phyloP scores from a whole-genome alignment of 2,113 vertebrate species.

The Seriola rivoliana region DNA sequence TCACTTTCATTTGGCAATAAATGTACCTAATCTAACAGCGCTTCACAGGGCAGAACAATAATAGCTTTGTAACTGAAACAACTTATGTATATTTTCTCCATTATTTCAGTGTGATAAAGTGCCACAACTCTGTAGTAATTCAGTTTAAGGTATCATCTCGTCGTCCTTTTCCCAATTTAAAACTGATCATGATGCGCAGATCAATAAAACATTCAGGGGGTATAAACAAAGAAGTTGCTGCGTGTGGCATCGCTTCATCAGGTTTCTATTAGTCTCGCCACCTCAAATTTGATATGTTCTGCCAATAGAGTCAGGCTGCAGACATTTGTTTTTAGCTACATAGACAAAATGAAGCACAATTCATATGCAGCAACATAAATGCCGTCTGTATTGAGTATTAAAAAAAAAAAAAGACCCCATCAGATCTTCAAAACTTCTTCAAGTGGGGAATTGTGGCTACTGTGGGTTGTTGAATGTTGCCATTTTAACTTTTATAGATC shows the following conservation, averaged over 20 bases:
- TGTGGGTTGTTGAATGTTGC: too few relatives aligned
- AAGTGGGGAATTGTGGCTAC: neutral
- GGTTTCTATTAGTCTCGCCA: slow-evolving; percentile 57
- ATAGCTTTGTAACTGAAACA: neutral
- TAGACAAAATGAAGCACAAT: neutral
- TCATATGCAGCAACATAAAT: neutral
- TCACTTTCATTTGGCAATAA: slow-evolving; percentile 26
- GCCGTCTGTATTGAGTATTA: neutral
- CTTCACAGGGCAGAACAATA: slow-evolving; percentile 3
- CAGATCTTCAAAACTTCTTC: neutral
- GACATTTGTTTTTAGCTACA: slow-evolving; percentile 8
- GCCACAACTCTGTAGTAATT: neutral
- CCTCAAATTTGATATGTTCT: slow-evolving; percentile 35
- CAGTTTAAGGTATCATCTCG: slow-evolving; percentile 5
- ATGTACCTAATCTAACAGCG: neutral
- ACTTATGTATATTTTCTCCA: neutral
- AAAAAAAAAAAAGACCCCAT: too few relatives aligned
- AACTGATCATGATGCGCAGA: slow-evolving; percentile 43
- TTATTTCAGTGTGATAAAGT: slow-evolving; percentile 1
- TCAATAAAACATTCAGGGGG: slow-evolving; percentile 52
- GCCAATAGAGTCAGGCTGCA: slow-evolving; percentile 12
- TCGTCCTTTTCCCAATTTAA: slow-evolving; percentile 7
- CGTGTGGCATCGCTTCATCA: slow-evolving; percentile 30
- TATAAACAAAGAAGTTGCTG: slow-evolving; percentile 41
- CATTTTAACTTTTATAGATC: too few relatives aligned